A percentile compares a stretch with the other conserved stretches of the same genome.
Conservation (phyloP, 2,797 vertebrate species). For the Enteromius mattozi region DNA sequence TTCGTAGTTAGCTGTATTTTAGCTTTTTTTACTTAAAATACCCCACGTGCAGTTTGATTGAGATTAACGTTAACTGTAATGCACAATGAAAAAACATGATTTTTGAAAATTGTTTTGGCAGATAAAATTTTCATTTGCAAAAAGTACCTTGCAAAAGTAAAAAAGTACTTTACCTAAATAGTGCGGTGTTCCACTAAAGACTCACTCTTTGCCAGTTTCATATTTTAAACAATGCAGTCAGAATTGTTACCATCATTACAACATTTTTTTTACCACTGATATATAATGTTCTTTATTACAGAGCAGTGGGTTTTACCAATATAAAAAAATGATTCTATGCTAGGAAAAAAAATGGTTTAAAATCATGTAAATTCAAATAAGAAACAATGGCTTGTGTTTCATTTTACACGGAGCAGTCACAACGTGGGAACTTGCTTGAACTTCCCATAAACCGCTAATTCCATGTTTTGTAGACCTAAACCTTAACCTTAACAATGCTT, state of each 20-base stretch:
- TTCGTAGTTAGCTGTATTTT: background rate
- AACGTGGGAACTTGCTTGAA: background rate
- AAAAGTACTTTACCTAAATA: no score
- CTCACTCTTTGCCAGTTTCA: background rate
- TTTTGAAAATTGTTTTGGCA: background rate
- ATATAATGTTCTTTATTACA: no score
- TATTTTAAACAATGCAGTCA: background rate
- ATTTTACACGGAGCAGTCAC: background rate
- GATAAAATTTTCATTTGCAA: background rate
- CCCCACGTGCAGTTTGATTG: background rate
- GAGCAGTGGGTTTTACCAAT: no score
- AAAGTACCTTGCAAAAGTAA: no score
- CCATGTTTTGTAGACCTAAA: background rate
- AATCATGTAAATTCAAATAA: background rate
- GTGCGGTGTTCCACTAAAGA: background rate
- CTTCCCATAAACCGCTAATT: background rate
- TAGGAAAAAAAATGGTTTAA: background rate
- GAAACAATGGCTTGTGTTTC: background rate
- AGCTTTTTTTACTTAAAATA: background rate
- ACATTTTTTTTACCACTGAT: no score
- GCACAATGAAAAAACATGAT: background rate
- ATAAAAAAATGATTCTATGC: background rate
- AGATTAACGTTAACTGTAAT: background rate
- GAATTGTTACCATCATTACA: no score
- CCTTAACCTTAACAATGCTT: background rate